A percentile compares a stretch with the other conserved stretches of the same genome.
These are phyloP conservation scores for Heliconius hewitsoni DNA, from an alignment of 1,140 invertebrate species.

Conservation along the genomic window DNA sequence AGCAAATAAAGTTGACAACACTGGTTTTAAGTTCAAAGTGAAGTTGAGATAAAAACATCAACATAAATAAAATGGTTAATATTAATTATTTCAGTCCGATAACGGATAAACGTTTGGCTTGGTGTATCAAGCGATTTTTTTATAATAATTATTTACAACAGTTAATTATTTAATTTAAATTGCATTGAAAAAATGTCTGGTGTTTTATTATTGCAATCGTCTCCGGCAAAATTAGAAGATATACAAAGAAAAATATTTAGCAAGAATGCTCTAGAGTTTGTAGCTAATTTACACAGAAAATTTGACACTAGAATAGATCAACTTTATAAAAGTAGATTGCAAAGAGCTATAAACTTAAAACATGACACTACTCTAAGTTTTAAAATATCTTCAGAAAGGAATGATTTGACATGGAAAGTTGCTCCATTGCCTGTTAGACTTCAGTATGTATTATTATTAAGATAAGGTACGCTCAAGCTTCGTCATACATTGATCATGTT, in stretches of 20 bases:
- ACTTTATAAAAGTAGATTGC: slow-evolving; percentile 68
- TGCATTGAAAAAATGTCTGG: slow-evolving; percentile 49
- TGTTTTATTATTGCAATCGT: slow-evolving; percentile 69
- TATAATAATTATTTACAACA: neutral
- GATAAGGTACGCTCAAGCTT: slow-evolving; percentile 35
- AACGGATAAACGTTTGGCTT: slow-evolving; percentile 2
- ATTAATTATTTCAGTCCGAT: slow-evolving; percentile 19
- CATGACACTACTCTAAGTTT: slow-evolving; percentile 54
- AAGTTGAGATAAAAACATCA: slow-evolving; percentile 16
- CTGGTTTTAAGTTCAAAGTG: neutral
- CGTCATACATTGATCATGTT: slow-evolving; percentile 19
- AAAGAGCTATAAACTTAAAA: slow-evolving; percentile 57
- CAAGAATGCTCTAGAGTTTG: slow-evolving; percentile 68
- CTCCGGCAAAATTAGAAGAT: slow-evolving; percentile 77
- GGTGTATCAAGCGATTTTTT: neutral
- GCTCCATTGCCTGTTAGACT: slow-evolving; percentile 79
- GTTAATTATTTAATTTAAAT: neutral
- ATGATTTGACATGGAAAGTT: slow-evolving; percentile 80
- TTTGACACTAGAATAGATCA: slow-evolving; percentile 77
- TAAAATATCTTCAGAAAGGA: slow-evolving; percentile 59
- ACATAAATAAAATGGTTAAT: neutral
- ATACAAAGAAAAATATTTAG: slow-evolving; percentile 76
- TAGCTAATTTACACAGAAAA: slow-evolving; percentile 68
- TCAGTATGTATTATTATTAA: slow-evolving; percentile 62
- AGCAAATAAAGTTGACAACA: too few species aligned